Base-by-base conservation (phyloP, 2,888 invertebrate species). In the Chrysopilus asiliformis region DNA sequence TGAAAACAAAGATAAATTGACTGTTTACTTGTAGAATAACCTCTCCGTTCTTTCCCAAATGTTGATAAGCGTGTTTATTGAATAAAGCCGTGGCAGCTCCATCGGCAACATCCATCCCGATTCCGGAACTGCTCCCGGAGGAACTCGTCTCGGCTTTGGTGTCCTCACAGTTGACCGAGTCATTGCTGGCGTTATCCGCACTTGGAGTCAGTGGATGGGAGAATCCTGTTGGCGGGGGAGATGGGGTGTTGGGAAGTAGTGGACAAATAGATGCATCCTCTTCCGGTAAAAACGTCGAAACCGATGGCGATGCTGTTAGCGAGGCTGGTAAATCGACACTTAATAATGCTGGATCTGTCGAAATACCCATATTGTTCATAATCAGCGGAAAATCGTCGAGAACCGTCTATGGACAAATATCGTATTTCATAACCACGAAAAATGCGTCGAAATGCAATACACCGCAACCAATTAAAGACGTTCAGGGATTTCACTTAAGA, bases 211-310 rank as follows among this genome's bases (percentile, higher is more conserved):
- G 56, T 16, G 73, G 72, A 53, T 74, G 73, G 38, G 70, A 68
- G 45, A 72, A 70, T 36, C 71, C 71, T 32, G 68, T 56, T 9
- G 67, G 66, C n/a, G 74, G 68, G 1, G 72, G 74, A 32, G 71
- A 72, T 5, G 75, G 74, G 18, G 73, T 74, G 30, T 58, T 57
- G 14, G 71, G 65, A 26, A 79, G 54, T 26, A 78, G 60, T 28
- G 76, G 68, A 52, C 75, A 78, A 47, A 74, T 77, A 33, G 79
- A 77, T 2, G 75, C 73, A 47, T 73, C 70, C 43, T 77, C 77
- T 41, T 74, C 78, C 26, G 59, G 57, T 20, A 61, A 39, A 46
- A 61, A 61, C 20, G 57, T 61, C 2, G 60, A 57, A 20, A 54
- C 55, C 4, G 61, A 60, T 9, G 61, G 56, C 9, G 61, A 61